Evolutionary conservation across 2,888 invertebrate species (phyloP).

Genomic region (Clepsis dumicolana): DNA sequence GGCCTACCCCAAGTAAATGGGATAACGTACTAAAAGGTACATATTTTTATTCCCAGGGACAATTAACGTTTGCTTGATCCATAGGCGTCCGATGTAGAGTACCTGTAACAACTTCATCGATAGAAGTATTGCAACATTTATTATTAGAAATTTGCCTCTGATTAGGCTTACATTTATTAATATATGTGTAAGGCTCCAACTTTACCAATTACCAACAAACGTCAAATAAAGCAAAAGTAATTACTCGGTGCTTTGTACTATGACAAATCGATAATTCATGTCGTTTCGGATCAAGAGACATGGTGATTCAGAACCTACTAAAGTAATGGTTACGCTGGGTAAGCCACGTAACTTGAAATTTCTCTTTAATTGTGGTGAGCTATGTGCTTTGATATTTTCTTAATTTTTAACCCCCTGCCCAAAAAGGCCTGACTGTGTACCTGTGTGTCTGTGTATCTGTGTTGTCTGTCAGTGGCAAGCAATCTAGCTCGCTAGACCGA

Average conservation of each 20-base stretch:
- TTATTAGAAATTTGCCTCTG: neutral
- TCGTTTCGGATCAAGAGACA: conserved; percentile 47
- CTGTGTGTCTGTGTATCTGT: no score
- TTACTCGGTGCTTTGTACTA: conserved; percentile 58
- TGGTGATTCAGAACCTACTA: conserved; percentile 23
- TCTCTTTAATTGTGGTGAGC: neutral
- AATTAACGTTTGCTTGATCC: no score
- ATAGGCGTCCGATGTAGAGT: no score
- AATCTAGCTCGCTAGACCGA: no score
- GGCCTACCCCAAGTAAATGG: no score
- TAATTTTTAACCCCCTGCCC: no score
- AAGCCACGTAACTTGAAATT: neutral
- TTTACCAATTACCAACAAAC: conserved; percentile 1
- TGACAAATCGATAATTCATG: conserved; percentile 60
- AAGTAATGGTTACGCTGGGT: neutral
- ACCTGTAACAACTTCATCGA: no score
- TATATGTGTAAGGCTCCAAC: conserved; percentile 4
- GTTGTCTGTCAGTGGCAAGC: no score
- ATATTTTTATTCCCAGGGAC: no score
- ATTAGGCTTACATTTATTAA: neutral
- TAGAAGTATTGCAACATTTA: neutral
- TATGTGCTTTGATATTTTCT: no score
- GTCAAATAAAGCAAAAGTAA: conserved; percentile 49
- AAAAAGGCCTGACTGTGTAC: no score
- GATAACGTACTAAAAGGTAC: no score